A percentile compares a stretch with the other conserved stretches of the same genome.
phyloP scores from a whole-genome alignment of 2,888 invertebrate species.

The Seira musarum region DNA sequence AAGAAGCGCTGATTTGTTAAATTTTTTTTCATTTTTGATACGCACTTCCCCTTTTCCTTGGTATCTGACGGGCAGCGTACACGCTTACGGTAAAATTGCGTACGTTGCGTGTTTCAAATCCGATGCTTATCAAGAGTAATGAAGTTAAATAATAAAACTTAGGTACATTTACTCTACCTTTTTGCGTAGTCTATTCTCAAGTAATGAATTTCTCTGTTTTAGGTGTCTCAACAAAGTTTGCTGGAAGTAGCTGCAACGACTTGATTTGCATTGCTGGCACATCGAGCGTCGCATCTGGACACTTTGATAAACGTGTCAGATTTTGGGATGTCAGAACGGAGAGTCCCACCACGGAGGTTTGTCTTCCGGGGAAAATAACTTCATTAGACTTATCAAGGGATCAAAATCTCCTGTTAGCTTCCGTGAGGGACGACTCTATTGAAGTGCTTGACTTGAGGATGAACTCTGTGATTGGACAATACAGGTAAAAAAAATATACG shows the following conservation, averaged over 20 bases:
- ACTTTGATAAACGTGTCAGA: conserved; percentile 94
- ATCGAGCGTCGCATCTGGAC: conserved; percentile 92
- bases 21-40: not conserved
- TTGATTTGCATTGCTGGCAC: conserved; percentile 91
- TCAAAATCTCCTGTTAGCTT: conserved; percentile 90
- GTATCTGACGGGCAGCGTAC: not conserved
- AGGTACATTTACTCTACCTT: too few relatives aligned
- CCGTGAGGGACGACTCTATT: conserved; percentile 95
- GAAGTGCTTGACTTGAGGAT: conserved; percentile 95
- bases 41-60: conserved; percentile 23
- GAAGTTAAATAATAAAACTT: too few relatives aligned
- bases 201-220: too few relatives aligned
- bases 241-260: conserved; percentile 97
- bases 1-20: conserved; percentile 42
- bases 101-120: not conserved
- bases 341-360: conserved; percentile 68
- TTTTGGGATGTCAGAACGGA: conserved; percentile 98
- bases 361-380: conserved; percentile 94
- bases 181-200: too few relatives aligned
- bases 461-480: conserved; percentile 91
- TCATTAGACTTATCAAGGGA: conserved; percentile 88
- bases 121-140: too few relatives aligned
- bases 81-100: not conserved
- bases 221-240: conserved; percentile 94
- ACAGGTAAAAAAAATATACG: too few relatives aligned